Evolutionary conservation across 2,113 vertebrate species (phyloP).

Genomic region (Excalfactoria chinensis): DNA sequence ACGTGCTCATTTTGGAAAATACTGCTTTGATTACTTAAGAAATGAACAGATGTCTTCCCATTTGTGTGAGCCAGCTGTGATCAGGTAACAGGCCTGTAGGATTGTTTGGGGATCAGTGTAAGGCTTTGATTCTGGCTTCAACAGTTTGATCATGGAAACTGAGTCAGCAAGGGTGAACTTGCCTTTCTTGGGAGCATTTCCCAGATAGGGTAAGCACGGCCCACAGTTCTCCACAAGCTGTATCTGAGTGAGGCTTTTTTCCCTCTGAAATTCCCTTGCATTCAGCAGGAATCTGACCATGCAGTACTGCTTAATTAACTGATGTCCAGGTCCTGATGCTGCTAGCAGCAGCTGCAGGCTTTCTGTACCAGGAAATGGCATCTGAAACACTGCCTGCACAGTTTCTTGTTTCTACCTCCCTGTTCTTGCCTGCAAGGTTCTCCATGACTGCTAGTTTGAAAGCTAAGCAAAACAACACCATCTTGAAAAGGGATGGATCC

Average conservation of each 20-base stretch:
- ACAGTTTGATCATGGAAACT: not conserved
- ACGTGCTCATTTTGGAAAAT: not conserved
- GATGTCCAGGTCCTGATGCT: not conserved
- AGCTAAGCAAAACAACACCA: not conserved
- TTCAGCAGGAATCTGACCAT: not conserved
- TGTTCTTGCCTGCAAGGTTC: not conserved
- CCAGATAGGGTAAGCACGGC: not conserved
- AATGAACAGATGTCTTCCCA: not conserved
- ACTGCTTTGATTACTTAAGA: not conserved
- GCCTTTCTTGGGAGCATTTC: not conserved
- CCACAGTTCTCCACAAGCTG: not conserved
- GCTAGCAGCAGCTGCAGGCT: not conserved
- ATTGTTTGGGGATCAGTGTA: not conserved
- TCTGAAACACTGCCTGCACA: not conserved
- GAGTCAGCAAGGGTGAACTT: not conserved
- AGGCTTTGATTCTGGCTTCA: not conserved
- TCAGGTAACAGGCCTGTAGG: not conserved
- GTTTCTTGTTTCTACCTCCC: not conserved
- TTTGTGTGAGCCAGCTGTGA: not conserved
- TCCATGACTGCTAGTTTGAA: not conserved
- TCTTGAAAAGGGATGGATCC: not conserved
- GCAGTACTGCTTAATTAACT: not conserved
- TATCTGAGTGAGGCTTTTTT: not conserved
- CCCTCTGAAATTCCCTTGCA: not conserved
- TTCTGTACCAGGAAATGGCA: not conserved